phyloP scores from a whole-genome alignment of 2,113 vertebrate genomes.

The Odobenus rosmarus region DNA sequence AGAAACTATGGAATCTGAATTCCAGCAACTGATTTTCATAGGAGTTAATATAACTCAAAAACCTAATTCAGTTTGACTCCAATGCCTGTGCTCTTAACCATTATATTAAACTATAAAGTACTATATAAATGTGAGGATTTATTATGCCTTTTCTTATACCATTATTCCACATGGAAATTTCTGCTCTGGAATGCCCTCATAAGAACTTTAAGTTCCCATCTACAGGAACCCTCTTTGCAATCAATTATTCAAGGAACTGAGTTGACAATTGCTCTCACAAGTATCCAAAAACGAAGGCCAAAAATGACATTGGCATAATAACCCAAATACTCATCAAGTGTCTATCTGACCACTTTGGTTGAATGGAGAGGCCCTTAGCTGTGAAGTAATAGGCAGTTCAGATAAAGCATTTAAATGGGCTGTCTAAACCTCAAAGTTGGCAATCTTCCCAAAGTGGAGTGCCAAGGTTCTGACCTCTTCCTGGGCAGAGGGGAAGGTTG shows the following conservation, averaged over 20 bases:
- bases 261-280: neutral
- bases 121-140: constrained; percentile 34
- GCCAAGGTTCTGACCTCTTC: neutral
- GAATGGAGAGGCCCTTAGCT: neutral
- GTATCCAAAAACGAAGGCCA: constrained; percentile 4
- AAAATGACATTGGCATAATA: neutral
- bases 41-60: constrained; percentile 49
- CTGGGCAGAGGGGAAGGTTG: neutral
- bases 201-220: constrained; percentile 20
- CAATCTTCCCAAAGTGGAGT: neutral
- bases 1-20: constrained; percentile 55
- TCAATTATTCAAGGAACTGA: constrained; percentile 25
- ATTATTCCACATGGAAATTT: constrained; percentile 30
- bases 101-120: constrained; percentile 50
- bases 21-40: constrained; percentile 43
- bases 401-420: neutral
- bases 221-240: neutral
- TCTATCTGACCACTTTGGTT: neutral
- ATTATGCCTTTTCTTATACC: constrained; percentile 32
- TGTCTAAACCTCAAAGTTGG: neutral
- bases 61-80: constrained; percentile 14
- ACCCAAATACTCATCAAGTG: neutral
- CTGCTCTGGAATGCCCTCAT: neutral
- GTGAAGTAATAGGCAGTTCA: neutral
- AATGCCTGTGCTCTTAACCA: neutral